Percentiles rank a stretch among this genome's conserved stretches.
These are phyloP conservation scores for Pipra filicauda DNA, from an alignment of 2,113 vertebrate species.

Conservation along the genomic window DNA sequence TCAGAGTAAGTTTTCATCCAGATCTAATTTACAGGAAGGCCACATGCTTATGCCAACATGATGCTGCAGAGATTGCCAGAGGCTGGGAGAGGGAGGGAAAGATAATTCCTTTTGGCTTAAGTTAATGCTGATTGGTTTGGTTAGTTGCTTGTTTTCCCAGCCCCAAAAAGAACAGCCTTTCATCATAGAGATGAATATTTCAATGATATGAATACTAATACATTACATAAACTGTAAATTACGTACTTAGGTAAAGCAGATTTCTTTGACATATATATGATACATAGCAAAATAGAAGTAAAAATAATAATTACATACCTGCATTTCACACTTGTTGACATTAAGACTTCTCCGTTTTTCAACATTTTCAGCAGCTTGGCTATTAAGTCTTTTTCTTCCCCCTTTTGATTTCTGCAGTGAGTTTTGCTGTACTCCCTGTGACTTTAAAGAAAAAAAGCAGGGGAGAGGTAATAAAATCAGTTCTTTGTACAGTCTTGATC, in stretches of 20 bases:
- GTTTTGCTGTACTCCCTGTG: constrained; percentile 74
- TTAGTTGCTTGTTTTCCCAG: background rate
- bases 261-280: background rate
- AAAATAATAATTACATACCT: constrained; percentile 40
- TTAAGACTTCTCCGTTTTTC: constrained; percentile 82
- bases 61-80: background rate
- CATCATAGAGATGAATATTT: background rate
- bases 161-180: background rate
- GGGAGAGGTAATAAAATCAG: background rate
- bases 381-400: constrained; percentile 86
- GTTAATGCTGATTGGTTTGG: background rate
- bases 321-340: constrained; percentile 75
- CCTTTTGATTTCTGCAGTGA: constrained; percentile 81
- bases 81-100: background rate
- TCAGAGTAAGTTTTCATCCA: background rate
- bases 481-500: background rate
- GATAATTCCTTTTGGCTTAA: background rate
- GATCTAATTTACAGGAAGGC: background rate
- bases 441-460: background rate
- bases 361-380: constrained; percentile 83
- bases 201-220: background rate
- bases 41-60: background rate
- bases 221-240: background rate
- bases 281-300: background rate
- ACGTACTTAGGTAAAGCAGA: background rate